phyloP scores from a whole-genome alignment of 2,113 vertebrate genomes.

The Chionis minor region DNA sequence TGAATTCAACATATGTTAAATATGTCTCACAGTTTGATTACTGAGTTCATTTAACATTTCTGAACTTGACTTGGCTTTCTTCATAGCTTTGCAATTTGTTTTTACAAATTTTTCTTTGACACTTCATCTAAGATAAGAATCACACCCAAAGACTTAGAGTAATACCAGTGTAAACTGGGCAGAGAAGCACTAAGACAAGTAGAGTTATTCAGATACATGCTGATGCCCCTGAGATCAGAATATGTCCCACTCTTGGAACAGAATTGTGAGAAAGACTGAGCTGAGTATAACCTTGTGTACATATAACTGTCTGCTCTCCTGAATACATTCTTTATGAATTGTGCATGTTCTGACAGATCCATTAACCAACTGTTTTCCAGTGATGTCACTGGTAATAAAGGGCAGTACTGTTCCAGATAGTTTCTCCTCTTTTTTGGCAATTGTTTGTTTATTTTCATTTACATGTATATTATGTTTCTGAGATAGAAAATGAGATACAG shows the following conservation, averaged over 20 bases:
- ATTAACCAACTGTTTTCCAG: not conserved
- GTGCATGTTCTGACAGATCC: not conserved
- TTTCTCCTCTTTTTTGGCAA: not conserved
- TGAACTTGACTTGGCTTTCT: not conserved
- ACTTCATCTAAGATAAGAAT: not conserved
- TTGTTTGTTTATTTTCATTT: not conserved
- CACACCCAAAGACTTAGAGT: not conserved
- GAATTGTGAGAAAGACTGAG: not conserved
- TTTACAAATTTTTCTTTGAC: conserved; percentile 3
- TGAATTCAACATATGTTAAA: not conserved
- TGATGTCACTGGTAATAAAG: not conserved
- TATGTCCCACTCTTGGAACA: not conserved
- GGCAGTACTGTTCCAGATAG: not conserved
- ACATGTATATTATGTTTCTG: not conserved
- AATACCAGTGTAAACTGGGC: not conserved
- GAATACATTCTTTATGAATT: not conserved
- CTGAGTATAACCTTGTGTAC: not conserved
- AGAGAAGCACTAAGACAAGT: not conserved
- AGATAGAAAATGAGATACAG: not conserved
- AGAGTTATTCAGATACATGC: not conserved
- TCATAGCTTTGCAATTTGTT: not conserved
- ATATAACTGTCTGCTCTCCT: not conserved
- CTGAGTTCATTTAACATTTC: conserved; percentile 7
- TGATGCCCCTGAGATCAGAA: not conserved
- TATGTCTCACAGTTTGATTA: not conserved